These are phyloP conservation scores for Lycocorax pyrrhopterus DNA, from an alignment of 2,113 vertebrate species.

Conservation along the genomic window DNA sequence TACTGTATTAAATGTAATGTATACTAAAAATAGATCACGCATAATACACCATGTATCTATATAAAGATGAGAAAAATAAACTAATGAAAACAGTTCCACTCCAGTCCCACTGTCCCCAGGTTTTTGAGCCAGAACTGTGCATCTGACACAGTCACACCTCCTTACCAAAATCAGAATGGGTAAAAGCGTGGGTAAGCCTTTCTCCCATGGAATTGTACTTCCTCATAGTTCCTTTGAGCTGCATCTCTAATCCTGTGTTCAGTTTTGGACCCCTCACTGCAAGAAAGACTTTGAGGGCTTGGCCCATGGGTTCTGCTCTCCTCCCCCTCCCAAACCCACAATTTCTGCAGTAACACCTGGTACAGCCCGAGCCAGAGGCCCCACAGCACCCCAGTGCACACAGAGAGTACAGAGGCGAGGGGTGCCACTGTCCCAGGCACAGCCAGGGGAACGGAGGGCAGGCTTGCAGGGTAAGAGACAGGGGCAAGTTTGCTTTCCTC, in stretches of 20 bases:
- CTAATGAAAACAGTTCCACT: neutral
- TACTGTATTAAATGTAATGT: neutral
- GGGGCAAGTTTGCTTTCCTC: neutral
- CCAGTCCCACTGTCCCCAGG: neutral
- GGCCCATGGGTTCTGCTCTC: neutral
- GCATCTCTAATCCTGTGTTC: neutral
- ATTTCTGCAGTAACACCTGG: neutral
- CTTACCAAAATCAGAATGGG: neutral
- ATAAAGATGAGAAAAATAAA: neutral
- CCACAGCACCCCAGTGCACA: too few species aligned
- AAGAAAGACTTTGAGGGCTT: neutral
- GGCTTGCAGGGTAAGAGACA: neutral
- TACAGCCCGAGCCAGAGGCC: neutral
- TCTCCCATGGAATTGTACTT: neutral
- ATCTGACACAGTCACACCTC: neutral
- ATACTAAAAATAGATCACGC: neutral
- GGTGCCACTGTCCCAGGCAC: neutral
- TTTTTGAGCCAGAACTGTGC: neutral
- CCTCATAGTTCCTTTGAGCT: neutral
- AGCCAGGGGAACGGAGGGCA: neutral
- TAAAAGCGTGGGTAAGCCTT: neutral
- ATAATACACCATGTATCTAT: neutral
- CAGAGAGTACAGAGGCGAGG: accelerated
- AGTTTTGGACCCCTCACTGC: neutral
- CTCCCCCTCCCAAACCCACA: neutral